Evolutionary conservation across 2,113 vertebrate species (phyloP), one percentile per base, ranked within the genome.

Genomic region (Plecturocebus donacophilus): DNA sequence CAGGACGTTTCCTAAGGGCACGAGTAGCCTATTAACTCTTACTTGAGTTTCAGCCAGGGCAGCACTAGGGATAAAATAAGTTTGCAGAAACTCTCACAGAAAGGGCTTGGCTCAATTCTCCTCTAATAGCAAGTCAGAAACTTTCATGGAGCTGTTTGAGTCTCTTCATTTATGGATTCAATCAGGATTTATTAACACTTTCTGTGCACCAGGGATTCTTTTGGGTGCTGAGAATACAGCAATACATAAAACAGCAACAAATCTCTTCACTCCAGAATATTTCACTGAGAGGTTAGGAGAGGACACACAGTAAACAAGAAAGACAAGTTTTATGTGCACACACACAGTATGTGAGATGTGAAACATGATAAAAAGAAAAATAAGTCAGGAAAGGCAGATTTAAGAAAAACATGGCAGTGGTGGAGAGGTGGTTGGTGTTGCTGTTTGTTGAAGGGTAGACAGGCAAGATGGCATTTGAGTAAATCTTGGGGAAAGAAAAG

Each of bases 1-100:
- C 81, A 38, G 71, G 81, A 42, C 6, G 7, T 54, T 84, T 95
- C 92, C 96, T 80, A 68, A 66, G 92, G 92, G 88, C 85, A 45
- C 47, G 1, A 49, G 76, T 0, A 54, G 68, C 38, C 14, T 45
- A 85, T 82, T 93, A 94, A 90, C 45, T 95, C 94, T 87, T 35
- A 2, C 32, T 68, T 30, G 87, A 90, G 68, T 93, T 76, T 96
- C 90, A 82, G 89, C 86, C 66, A 64, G 45, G 0, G 17, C 38
- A 25, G 68, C 5, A 5, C 40, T 0, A 6, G 5, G 16, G 73
- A 76, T 20, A 20, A 77, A 88, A 49, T 68, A 70, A 71, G n/a
- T 38, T 42, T 21, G 73, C 79, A 95, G 93, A 82, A 91, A 87
- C 27, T 86, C 68, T 49, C 61, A 7, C 27, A 4, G 73, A 88